Base-by-base conservation (phyloP, 2,888 invertebrate species). In the Tetragonula carbonaria region DNA sequence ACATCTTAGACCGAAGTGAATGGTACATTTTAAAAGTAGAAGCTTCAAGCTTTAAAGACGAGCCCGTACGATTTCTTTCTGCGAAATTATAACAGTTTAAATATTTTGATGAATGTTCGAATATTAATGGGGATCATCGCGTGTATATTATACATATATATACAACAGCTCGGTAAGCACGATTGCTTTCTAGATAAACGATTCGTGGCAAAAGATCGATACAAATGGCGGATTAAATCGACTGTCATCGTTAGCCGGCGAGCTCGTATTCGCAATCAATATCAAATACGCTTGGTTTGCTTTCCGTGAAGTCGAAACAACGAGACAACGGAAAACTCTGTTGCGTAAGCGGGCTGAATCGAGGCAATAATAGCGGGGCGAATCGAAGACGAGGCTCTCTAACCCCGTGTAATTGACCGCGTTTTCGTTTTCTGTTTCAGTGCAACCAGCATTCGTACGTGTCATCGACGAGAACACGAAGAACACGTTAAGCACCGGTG, bases 401-500 rank as follows among this genome's bases (percentile, higher is more conserved):
- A 38, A 23, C 57, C 50, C 50, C 8, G 23, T 55, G 75, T 83
- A 85, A 74, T 85, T 85, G 85, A 85, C 85, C 85, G 76, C 51
- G 33, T 83, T 85, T 59, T 65, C 76, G 73, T 76, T 83, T 28
- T 82, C 74, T 84, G 83, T 96, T 96, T 86, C 96, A 97, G 98
- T 98, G 90, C 97, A 96, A 95, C 98, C 98, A n/a, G 96, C 96
- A 88, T 96, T 96, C 87, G 96, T 98, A 87, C 96, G 96, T 92
- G 96, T 97, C 91, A 95, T 96, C 87, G 96, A 97, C 84, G 96
- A 96, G 81, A 96, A 96, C 4, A 95, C 95, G 84, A 95, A 94
- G 78, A 92, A 90, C 71, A 92, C 95, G 76, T 94, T 97, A 77
- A 95, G 95, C 63, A 97, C 97, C 90, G 96, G 96, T 0, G 95